phyloP scores from a whole-genome alignment of 2,888 invertebrate species.

The Leucophenga montana region DNA sequence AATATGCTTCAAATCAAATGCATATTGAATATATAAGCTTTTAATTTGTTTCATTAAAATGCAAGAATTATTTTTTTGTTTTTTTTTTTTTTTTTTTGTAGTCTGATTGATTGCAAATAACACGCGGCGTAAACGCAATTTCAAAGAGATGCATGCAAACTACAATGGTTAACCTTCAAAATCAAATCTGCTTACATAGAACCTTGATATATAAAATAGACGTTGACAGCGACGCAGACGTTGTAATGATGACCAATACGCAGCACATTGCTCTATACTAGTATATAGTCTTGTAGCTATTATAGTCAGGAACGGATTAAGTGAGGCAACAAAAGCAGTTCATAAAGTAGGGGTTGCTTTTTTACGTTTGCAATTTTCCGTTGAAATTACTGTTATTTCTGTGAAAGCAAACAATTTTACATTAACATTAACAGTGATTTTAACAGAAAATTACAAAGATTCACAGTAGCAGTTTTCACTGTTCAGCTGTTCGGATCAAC shows the following conservation, averaged over 20 bases:
- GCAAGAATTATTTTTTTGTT: background rate
- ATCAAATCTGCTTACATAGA: background rate
- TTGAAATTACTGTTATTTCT: too few relatives aligned
- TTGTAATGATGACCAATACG: slow-evolving; percentile 24
- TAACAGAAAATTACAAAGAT: too few relatives aligned
- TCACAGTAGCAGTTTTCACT: too few relatives aligned
- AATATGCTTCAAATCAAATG: too few relatives aligned
- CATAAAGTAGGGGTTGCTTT: too few relatives aligned
- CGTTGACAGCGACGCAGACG: background rate
- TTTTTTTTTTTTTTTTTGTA: background rate
- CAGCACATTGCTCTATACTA: background rate
- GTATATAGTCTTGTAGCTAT: background rate
- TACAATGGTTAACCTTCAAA: background rate
- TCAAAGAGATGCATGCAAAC: background rate
- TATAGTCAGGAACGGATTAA: too few relatives aligned
- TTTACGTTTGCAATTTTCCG: too few relatives aligned
- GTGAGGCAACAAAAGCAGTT: too few relatives aligned
- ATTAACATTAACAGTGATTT: too few relatives aligned
- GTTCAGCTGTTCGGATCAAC: too few relatives aligned
- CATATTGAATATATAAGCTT: background rate
- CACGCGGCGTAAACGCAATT: slow-evolving; percentile 4
- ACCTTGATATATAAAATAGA: slow-evolving; percentile 19
- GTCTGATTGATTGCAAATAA: background rate
- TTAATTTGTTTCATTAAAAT: background rate
- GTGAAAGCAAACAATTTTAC: too few relatives aligned